Base-by-base conservation (phyloP, 1,140 invertebrate genomes). In the Paralvinella palmiformis region DNA sequence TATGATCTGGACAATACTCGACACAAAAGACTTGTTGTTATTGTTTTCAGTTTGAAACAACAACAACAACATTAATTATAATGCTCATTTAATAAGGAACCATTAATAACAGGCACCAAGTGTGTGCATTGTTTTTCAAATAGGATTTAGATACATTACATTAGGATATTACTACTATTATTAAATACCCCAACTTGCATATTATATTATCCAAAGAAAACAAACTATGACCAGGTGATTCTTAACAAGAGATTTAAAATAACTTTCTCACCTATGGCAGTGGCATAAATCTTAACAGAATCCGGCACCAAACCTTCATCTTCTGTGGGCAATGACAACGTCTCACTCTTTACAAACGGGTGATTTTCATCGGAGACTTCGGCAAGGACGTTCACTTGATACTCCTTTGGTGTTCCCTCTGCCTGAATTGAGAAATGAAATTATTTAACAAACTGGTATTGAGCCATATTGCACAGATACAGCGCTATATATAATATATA, bases 391-490 rank as follows among this genome's bases (percentile, higher is more conserved):
- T 68, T 71, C 22, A 64, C 55, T 32, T 71, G 73, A 55, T 73
- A 72, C 29, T 74, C 70, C 35, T 74, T 64, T n/a, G 69, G 65
- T 17, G 72, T 62, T 31, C 76, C 77, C 56, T 78, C 75, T 31
- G 76, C 68, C 74, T 77, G 58, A 52, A 13, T 20, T 24, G 24
- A 27, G 52, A 31, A 29, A 6, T 35, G 31, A 52, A 10, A 52
- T 53, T 1, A 66, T 60, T 37, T 31, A 20, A 27, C 53, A 7
- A 27, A n/a, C 31, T 4, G 7, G 22, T n/a, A n/a, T n/a, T n/a
- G n/a, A n/a, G n/a, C n/a, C n/a, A n/a, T n/a, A 27, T 56, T 6
- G 22, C 6, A 20, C n/a, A 20, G 48, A 52, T 10, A 52, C 13
- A 2, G 48, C 31, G 2, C 24, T 27, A 52, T 20, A 29, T 7